These are phyloP conservation scores for Lepidurus apus DNA, from an alignment of 1,140 invertebrate genomes.

Conservation along the genomic window DNA sequence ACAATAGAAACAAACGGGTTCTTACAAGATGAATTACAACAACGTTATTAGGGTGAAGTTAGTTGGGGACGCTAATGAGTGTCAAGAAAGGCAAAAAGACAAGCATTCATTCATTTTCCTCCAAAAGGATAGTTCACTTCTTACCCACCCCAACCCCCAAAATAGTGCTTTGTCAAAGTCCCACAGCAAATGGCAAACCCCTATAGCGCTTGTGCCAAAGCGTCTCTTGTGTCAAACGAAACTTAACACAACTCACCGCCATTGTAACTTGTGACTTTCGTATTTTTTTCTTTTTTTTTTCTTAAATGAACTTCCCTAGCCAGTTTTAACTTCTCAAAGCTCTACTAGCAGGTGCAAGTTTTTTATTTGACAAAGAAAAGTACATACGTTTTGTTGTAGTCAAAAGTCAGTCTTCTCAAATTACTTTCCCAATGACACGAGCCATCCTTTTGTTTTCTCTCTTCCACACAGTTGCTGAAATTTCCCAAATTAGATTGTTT, in stretches of 20 bases:
- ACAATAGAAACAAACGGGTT: background rate
- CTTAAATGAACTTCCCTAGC: background rate
- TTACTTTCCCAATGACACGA: constrained; percentile 10
- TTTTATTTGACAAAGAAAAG: background rate
- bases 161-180: background rate
- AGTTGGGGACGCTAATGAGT: constrained; percentile 1
- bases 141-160: too few species aligned
- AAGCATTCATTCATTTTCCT: constrained; percentile 3
- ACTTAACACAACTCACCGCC: constrained; percentile 7
- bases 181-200: background rate
- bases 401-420: background rate
- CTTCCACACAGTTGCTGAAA: background rate
- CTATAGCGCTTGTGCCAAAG: constrained; percentile 2
- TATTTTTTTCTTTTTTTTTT: background rate
- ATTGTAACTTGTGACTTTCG: background rate
- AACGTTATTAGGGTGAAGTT: background rate
- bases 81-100: background rate
- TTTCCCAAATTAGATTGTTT: background rate
- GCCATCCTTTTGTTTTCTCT: background rate
- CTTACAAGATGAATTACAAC: background rate
- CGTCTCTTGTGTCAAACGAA: constrained; percentile 10
- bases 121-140: background rate
- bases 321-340: background rate
- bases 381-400: background rate
- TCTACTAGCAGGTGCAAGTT: background rate